Conservation (phyloP, 2,888 invertebrate species). For the Ophraella communa region DNA sequence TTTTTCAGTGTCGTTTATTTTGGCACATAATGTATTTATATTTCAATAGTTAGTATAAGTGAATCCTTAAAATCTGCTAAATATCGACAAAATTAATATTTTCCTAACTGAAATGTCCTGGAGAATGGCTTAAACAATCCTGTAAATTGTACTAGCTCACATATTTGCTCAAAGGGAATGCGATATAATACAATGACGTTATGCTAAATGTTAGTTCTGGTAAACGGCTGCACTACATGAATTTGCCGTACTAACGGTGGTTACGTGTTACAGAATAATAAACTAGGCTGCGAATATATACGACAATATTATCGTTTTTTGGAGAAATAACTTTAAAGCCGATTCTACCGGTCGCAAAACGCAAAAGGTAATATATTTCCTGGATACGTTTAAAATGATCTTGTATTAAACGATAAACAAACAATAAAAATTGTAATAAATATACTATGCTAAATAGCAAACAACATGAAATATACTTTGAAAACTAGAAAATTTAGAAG, state of each 20-base stretch:
- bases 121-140: too few species aligned
- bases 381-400: not conserved
- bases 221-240: not conserved
- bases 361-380: constrained; percentile 5
- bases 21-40: too few species aligned
- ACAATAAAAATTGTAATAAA: too few species aligned
- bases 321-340: not conserved
- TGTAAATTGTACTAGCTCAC: not conserved
- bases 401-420: not conserved
- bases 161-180: not conserved
- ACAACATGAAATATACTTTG: too few species aligned
- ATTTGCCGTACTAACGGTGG: not conserved
- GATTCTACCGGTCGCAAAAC: not conserved
- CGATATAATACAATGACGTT: not conserved
- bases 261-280: not conserved
- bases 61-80: too few species aligned
- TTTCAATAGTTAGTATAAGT: too few species aligned
- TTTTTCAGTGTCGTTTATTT: too few species aligned
- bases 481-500: too few species aligned
- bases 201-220: not conserved
- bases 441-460: too few species aligned
- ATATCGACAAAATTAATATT: not conserved
- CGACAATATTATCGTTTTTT: not conserved
- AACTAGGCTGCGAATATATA: not conserved
- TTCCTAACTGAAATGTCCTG: not conserved